Percentiles rank a stretch among this genome's conserved stretches.
Evolutionary conservation across 2,797 vertebrate genomes (phyloP).

Genomic region (Cygnus olor): DNA sequence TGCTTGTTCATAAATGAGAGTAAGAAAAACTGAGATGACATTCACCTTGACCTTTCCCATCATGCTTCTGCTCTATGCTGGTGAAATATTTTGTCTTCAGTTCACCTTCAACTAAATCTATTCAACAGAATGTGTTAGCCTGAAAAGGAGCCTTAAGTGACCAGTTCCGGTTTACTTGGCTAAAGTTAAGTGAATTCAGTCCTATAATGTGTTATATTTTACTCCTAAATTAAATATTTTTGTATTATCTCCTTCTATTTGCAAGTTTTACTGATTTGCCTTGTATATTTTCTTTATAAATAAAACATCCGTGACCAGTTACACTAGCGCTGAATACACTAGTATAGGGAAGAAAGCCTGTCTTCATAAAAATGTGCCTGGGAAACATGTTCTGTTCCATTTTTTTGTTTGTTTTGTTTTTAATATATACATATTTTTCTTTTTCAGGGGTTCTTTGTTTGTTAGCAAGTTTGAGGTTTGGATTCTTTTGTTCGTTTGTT

Average conservation of each 20-base stretch:
- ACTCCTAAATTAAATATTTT: not conserved
- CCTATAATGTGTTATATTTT: not conserved
- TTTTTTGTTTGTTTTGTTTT: too few relatives aligned
- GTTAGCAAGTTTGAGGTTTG: not conserved
- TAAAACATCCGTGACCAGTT: not conserved
- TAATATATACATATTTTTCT: too few relatives aligned
- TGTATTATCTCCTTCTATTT: not conserved
- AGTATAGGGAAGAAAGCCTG: not conserved
- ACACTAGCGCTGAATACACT: accelerated
- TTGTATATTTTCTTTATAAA: not conserved
- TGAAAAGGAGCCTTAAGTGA: not conserved
- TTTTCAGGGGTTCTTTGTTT: not conserved
- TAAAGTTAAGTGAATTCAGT: not conserved
- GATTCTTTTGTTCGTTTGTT: not conserved
- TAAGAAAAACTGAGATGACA: not conserved
- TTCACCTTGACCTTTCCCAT: not conserved
- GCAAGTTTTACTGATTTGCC: not conserved
- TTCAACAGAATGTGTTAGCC: not conserved
- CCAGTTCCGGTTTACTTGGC: not conserved
- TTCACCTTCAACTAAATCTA: not conserved
- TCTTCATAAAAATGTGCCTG: not conserved
- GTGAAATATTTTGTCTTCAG: not conserved
- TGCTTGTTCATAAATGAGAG: not conserved
- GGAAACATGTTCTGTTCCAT: not conserved
- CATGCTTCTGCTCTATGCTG: not conserved